phyloP scores from a whole-genome alignment of 2,888 invertebrate species.

The Parelbella ahira region DNA sequence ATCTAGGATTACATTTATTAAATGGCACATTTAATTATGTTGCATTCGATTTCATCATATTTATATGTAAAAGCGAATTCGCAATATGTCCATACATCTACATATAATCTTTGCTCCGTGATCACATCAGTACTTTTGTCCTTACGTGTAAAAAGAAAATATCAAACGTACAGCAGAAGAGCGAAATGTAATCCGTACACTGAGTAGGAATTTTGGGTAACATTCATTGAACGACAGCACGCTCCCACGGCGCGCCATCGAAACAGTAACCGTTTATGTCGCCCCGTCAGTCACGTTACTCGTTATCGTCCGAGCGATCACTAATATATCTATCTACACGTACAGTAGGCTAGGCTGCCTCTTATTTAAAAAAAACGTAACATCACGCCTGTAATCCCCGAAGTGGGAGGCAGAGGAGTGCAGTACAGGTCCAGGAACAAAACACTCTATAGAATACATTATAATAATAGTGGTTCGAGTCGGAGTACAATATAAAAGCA shows the following conservation, averaged over 20 bases:
- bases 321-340: too few relatives aligned
- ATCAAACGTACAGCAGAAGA: constrained; percentile 26
- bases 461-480: background rate
- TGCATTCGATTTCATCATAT: constrained; percentile 53
- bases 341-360: background rate
- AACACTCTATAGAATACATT: too few relatives aligned
- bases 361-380: too few relatives aligned
- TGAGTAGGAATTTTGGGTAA: too few relatives aligned
- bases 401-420: too few relatives aligned
- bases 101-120: constrained; percentile 69
- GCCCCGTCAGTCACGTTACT: background rate
- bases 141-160: constrained; percentile 46
- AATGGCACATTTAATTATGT: constrained; percentile 73
- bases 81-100: constrained; percentile 31
- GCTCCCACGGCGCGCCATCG: too few relatives aligned
- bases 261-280: too few relatives aligned
- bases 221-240: too few relatives aligned
- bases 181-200: too few relatives aligned
- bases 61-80: constrained; percentile 45
- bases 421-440: too few relatives aligned
- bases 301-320: background rate
- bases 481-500: constrained; percentile 15
- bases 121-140: constrained; percentile 73
- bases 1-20: constrained; percentile 53
- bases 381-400: too few relatives aligned